Evolutionary conservation across 2,888 invertebrate genomes (phyloP), one percentile per base, ranked within the genome.

Genomic region (Tricholauxania praeusta): DNA sequence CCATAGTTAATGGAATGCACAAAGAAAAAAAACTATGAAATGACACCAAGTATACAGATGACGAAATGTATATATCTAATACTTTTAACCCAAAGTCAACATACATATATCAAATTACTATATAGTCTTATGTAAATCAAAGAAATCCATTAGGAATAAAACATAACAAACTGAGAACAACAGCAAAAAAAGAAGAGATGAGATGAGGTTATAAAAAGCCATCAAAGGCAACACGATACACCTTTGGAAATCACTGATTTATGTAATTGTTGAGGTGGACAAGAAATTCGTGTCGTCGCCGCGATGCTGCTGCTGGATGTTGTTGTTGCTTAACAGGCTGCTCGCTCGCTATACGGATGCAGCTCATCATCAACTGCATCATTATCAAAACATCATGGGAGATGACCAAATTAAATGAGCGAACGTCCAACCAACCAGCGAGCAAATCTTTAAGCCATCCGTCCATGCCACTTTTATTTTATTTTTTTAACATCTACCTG

Each of bases 311-410:
- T 14, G 17, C 10, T 59, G 62, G 39, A 12, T 66, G 53, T 55
- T 55, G 55, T 22, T 67, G 55, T 67, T 17, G 19, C 32, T 69
- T 53, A 28, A 39, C 17, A 51, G 60, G 51, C 51, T 32, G 59
- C 59, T 19, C n/a, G 22, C 10, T 22, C 59, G 32, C 59, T 8
- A 19, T 49, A 22, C 68, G 57, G 55, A 55, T 48, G 15, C 68
- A 68, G 47, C 64, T 52, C 60, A 39, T 39, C 39, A 53, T 63
- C 60, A 63, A 53, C 12, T 48, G 68, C 59, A 75, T 76, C 80
- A 81, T 83, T 82, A 82, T 82, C 83, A 82, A 82, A 82, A 82
- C 82, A 82, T 82, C 83, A 82, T 83, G 82, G 83, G 79, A 83
- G 82, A 83, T 82, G 82, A 82, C 83, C 83, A 82, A 82, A 83